These are phyloP conservation scores for Mycalesis mineus DNA, from an alignment of 2,888 invertebrate species.

Conservation along the genomic window DNA sequence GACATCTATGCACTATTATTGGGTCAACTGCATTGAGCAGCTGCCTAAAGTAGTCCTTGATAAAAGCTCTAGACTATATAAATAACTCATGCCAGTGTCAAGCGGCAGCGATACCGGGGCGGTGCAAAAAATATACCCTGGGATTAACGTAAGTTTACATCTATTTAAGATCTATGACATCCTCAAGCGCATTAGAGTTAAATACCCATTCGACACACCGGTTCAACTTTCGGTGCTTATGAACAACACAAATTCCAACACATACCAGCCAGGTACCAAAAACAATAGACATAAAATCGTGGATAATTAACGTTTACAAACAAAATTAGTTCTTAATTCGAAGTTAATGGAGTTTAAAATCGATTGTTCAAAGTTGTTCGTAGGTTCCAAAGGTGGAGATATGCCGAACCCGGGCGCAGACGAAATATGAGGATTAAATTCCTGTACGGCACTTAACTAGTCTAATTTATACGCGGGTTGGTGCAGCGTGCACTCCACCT, in stretches of 20 bases:
- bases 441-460: constrained; percentile 76
- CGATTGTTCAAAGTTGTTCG: constrained; percentile 41
- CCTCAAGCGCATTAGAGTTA: not conserved
- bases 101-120: too few species aligned
- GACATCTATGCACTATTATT: too few species aligned
- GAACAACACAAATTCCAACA: constrained; percentile 18
- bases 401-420: constrained; percentile 67
- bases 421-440: constrained; percentile 79
- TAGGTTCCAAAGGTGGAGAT: constrained; percentile 68
- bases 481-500: constrained; percentile 50
- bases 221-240: constrained; percentile 14
- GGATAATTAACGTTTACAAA: constrained; percentile 24
- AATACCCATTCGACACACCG: not conserved
- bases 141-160: too few species aligned
- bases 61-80: too few species aligned
- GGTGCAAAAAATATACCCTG: too few species aligned
- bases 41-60: too few species aligned
- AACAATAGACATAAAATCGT: constrained; percentile 20
- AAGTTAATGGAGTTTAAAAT: constrained; percentile 42
- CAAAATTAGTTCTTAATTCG: constrained; percentile 42
- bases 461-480: constrained; percentile 71
- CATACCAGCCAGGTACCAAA: constrained; percentile 8
- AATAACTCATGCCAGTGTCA: too few species aligned
- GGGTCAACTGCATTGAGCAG: too few species aligned
- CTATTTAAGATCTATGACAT: too few species aligned